Evolutionary conservation across 2,113 vertebrate genomes (phyloP), one percentile per base, ranked within the genome.

Genomic region (Takifugu flavidus): DNA sequence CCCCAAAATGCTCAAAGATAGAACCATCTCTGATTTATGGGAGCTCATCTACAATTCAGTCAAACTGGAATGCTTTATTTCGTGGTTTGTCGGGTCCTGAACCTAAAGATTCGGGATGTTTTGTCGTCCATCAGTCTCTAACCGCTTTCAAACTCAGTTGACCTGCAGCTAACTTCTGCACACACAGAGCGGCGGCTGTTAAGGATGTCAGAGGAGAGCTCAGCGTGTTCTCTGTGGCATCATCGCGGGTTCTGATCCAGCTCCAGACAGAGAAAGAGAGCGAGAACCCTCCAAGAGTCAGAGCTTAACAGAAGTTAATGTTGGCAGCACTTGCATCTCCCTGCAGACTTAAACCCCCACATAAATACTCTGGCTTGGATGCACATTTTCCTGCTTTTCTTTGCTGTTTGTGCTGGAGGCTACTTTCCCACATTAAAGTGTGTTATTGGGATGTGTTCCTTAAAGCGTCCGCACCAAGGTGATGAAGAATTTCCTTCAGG

Each of bases 331-430:
- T 53, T 65, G 39, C 31, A 25, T 58, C 78, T 10, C 20, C 20
- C 52, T 27, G 34, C 63, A 72, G 62, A 65, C 14, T 46, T 47
- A 11, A 66, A 50, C n/a, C 45, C 27, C 55, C 59, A 26, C 50
- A 70, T 62, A 3, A 39, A 39, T 25, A 71, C 60, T 72, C 62
- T 65, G 71, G 65, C 65, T 69, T 53, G 11, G 49, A 11, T 45
- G 27, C 55, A 63, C n/a, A 65, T 66, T 68, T 60, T 49, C 44
- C 56, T 49, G 51, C 42, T 53, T 66, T 65, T 67, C 56, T 73
- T 15, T 15, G 44, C 14, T 13, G 44, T 39, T 45, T 45, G 44
- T 39, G 34, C 26, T 42, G 34, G 45, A 13, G 13, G 53, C 58
- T 47, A 26, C n/a, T 70, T 56, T 56, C 10, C 45, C 26, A 20